Conservation (phyloP, 2,888 invertebrate species). For the Perizoma flavofasciatum region DNA sequence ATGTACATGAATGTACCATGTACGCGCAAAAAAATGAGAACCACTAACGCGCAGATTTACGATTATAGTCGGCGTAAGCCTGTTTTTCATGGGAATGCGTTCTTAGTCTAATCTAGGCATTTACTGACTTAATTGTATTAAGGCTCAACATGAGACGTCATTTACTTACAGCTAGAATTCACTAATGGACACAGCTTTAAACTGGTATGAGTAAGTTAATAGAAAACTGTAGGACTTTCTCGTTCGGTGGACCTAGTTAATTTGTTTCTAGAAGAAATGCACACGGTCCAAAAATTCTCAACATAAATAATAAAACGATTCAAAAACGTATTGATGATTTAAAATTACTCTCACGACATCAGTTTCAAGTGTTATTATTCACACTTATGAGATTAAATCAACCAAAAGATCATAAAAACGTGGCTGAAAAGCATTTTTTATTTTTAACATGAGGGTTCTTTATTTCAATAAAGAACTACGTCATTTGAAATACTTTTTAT, state of each 20-base stretch:
- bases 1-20: too few species aligned
- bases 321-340: too few species aligned
- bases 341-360: not conserved
- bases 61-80: not conserved
- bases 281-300: not conserved
- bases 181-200: not conserved
- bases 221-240: too few species aligned
- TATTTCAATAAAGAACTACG: conserved; percentile 56
- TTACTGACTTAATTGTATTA: conserved; percentile 65
- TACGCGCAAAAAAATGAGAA: too few species aligned
- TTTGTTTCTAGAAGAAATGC: too few species aligned
- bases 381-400: conserved; percentile 29
- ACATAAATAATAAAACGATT: too few species aligned
- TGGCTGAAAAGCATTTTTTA: conserved; percentile 36
- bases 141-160: conserved; percentile 59
- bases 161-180: conserved; percentile 12
- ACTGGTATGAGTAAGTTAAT: not conserved
- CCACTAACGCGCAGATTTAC: too few species aligned
- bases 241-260: too few species aligned
- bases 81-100: conserved; percentile 12
- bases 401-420: conserved; percentile 28
- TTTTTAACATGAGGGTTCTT: conserved; percentile 71
- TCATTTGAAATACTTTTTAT: conserved; percentile 66
- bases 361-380: conserved; percentile 23
- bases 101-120: conserved; percentile 45